Conservation (phyloP, 2,113 vertebrate genomes). For the Pterophyllum scalare region DNA sequence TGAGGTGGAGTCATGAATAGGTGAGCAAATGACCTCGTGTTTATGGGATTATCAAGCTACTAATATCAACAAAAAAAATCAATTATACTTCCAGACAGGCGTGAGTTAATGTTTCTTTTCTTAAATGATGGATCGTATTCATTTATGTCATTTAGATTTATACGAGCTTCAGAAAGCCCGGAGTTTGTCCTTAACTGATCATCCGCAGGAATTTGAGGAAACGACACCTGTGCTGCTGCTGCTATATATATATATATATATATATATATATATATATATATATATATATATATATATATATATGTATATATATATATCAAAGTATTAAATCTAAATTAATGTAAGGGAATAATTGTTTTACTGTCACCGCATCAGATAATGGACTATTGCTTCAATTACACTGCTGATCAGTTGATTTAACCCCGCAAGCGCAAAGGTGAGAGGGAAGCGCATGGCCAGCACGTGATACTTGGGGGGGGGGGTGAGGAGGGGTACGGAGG, state of each 20-base stretch:
- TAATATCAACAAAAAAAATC: background rate
- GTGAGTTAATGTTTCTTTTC: background rate
- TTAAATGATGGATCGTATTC: slow-evolving; percentile 31
- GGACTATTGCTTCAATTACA: slow-evolving; percentile 48
- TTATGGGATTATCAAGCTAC: background rate
- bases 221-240: slow-evolving; percentile 11
- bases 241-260: background rate
- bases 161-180: background rate
- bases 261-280: background rate
- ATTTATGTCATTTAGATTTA: slow-evolving; percentile 36
- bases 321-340: slow-evolving; percentile 26
- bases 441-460: background rate
- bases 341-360: slow-evolving; percentile 41
- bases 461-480: background rate
- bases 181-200: slow-evolving; percentile 45
- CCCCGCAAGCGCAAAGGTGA: slow-evolving; percentile 38
- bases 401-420: slow-evolving; percentile 59
- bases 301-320: background rate
- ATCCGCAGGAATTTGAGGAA: slow-evolving; percentile 19
- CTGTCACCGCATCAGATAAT: slow-evolving; percentile 42
- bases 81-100: background rate
- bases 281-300: no score
- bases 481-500: no score
- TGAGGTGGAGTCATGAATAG: background rate
- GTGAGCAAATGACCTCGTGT: background rate